Evolutionary conservation across 1,140 invertebrate species (phyloP), one percentile per base, ranked within the genome.

Genomic region (Arion vulgaris): DNA sequence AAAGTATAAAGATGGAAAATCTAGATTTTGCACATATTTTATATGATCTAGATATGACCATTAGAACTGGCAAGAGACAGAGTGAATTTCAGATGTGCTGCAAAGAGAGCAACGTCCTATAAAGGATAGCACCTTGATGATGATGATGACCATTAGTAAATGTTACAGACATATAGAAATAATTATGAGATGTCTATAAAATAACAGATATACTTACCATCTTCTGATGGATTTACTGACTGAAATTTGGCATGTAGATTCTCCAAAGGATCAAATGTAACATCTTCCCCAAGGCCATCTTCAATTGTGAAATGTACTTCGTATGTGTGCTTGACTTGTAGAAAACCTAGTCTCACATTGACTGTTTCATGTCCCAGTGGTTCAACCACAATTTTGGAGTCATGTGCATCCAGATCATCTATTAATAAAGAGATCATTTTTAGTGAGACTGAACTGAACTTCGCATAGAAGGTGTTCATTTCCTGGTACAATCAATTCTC

Each of bases 291-390:
- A 38, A 89, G 77, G 28, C 85, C 74, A 82, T 90, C 88, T 32
- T 84, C 49, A 17, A 90, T 86, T 26, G 62, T 80, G 76, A 90
- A 87, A 39, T 49, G 79, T 45, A 90, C 80, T 62, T 88, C 81
- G 77, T 90, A 90, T 41, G 84, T 78, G 75, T 89, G 88, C 11
- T 84, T 76, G 19, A 88, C 78, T 69, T 89, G 87, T 26, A 90
- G 83, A 77, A 90, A 90, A 5, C 89, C 89, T n/a, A 90, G 84
- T 73, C 89, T 86, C 1, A 89, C 88, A 53, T 85, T 84, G 32
- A 82, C 66, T 1, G 74, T 69, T n/a, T 57, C 45, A 28, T 83
- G 80, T 19, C 75, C 68, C 19, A 15, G 9, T 82, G 68, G 80
- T 39, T 83, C 84, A 0, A 87, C 26, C 11, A 69, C 36, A n/a